Base-by-base conservation (phyloP, 2,113 vertebrate genomes). In the Dasyurus viverrinus region DNA sequence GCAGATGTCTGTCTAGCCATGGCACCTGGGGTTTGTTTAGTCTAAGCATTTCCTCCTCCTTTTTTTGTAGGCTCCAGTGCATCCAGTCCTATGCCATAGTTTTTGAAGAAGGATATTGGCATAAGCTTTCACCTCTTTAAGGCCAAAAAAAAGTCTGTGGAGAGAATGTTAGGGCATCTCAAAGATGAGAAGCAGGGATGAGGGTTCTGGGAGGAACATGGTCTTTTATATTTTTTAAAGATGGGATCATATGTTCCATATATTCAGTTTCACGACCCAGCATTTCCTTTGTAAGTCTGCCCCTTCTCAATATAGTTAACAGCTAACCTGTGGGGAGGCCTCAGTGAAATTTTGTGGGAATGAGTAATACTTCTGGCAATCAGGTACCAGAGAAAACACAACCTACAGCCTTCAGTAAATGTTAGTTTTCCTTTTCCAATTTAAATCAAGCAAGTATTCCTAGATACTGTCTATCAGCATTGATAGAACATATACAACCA, bases 211-310 rank as follows among this genome's bases (percentile, higher is more conserved):
- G 42, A 90, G 25, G 36, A 27, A 48, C 16, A 90, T 92, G 76
- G 93, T 48, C 36, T 11, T 94, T 57, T 90, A 68, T 52, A 7
- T 60, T 97, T 53, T 68, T 93, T 90, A 89, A 52, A n/a, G 25
- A 52, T 10, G 53, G 90, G 53, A 16, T 19, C 26, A 26, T 91
- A 24, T 26, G 90, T 95, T 89, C 91, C 30, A 25, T 4, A 12
- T 25, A 4, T 22, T 54, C n/a, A 53, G 26, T 89, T 84, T 50
- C 46, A 54, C 52, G 50, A 9, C 46, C 92, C 53, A 0, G 24
- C 24, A 1, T 50, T 90, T 89, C 25, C 11, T 50, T 47, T 53
- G 53, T 76, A 91, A 91, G 30, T 57, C 57, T 27, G 89, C n/a
- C 25, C 92, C n/a, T 52, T 93, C 55, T 60, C 25, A 57, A 53